Conservation (phyloP, 2,113 vertebrate species). For the Callithrix jacchus region DNA sequence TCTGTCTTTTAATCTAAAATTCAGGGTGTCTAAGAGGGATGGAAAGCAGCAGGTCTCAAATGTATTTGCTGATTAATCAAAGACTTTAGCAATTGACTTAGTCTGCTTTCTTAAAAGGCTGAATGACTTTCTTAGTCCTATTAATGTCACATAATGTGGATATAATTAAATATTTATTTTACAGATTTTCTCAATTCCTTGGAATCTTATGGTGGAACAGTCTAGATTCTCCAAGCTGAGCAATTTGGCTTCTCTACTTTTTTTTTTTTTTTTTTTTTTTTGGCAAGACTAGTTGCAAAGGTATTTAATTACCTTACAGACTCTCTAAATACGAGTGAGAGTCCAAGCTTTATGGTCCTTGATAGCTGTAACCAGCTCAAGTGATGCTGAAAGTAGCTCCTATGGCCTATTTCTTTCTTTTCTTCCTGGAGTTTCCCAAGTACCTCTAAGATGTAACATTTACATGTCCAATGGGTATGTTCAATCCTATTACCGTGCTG, state of each 20-base stretch:
- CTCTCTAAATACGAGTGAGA: neutral
- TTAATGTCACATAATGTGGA: neutral
- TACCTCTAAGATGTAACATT: constrained; percentile 12
- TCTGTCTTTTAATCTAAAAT: neutral
- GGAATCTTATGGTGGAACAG: neutral
- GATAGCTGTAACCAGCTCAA: constrained; percentile 10
- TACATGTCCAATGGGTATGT: neutral
- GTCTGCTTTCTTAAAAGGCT: neutral
- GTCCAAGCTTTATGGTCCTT: constrained; percentile 48
- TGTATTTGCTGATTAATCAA: neutral
- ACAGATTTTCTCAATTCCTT: constrained; percentile 1
- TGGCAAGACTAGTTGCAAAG: neutral
- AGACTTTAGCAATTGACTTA: neutral
- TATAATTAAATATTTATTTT: neutral
- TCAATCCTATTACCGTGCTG: neutral
- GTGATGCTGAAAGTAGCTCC: constrained; percentile 5
- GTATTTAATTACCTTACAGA: constrained; percentile 26
- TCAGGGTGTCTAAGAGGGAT: neutral
- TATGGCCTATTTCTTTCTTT: constrained; percentile 16
- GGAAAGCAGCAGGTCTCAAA: neutral
- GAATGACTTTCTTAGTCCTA: neutral
- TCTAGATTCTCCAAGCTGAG: neutral
- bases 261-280: neutral
- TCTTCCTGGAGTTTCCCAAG: constrained; percentile 8
- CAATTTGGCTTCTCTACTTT: neutral